Percentiles rank a stretch among this genome's conserved stretches.
Evolutionary conservation across 1,140 invertebrate species (phyloP).

Genomic region (Formica exsecta): DNA sequence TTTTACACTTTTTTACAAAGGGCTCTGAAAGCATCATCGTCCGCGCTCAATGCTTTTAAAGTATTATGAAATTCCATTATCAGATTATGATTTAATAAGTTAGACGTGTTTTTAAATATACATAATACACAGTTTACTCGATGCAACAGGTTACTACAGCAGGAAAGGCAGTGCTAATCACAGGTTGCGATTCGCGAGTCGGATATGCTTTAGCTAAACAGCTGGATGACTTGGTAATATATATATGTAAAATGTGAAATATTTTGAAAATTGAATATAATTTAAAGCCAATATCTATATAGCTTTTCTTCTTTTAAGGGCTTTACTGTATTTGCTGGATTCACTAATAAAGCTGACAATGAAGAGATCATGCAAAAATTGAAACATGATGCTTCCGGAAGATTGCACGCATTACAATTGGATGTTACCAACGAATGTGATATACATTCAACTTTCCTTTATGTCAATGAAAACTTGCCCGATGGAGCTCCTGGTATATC

Average conservation of each 20-base stretch:
- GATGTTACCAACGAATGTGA: conserved; percentile 91
- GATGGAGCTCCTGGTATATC: conserved; percentile 89
- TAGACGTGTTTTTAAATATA: background rate
- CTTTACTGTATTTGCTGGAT: conserved; percentile 93
- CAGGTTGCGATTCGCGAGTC: conserved; percentile 94
- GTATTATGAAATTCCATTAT: conserved; percentile 9
- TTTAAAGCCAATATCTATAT: background rate
- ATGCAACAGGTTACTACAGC: conserved; percentile 90
- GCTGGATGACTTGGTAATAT: conserved; percentile 90
- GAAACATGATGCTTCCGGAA: conserved; percentile 91
- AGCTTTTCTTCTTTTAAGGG: conserved; percentile 85
- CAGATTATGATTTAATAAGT: conserved; percentile 26
- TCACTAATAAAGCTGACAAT: conserved; percentile 89
- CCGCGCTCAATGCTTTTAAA: background rate
- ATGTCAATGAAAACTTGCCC: conserved; percentile 92
- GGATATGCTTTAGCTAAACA: conserved; percentile 91
- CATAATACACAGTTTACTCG: conserved; percentile 17
- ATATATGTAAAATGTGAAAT: background rate
- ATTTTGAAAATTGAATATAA: background rate
- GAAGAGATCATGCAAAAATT: conserved; percentile 90
- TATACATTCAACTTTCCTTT: conserved; percentile 91
- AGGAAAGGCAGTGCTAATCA: conserved; percentile 93
- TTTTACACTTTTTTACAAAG: conserved; percentile 14
- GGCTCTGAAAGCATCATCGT: background rate
- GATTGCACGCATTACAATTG: conserved; percentile 91